Base-by-base conservation (phyloP, 2,113 vertebrate species). In the Tautogolabrus adspersus region DNA sequence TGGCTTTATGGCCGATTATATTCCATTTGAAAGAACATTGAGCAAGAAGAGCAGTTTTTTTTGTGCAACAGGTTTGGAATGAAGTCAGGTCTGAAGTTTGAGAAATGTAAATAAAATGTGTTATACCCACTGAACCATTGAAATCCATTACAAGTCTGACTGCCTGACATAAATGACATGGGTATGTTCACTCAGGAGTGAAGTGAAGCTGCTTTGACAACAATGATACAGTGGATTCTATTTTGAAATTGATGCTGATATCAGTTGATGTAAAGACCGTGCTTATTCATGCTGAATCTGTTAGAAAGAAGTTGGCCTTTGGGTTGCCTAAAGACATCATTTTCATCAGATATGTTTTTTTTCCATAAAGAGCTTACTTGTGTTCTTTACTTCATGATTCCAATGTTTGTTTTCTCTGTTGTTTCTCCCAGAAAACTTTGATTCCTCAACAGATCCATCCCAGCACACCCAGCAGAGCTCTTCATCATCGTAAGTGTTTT, bases 401-500 rank as follows among this genome's bases (percentile, higher is more conserved):
- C 63, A 19, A 83, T 83, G 3, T 67, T 61, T 57, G 2, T 54
- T 57, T 69, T 55, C 10, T 68, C 22, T 40, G 2, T 66, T 2
- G 0, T 46, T 75, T 30, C 75, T 37, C 52, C 1, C 54, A 91
- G 90, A 85, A 79, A 76, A 62, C 21, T 52, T 5, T n/a, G 21
- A 61, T 7, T 46, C 38, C 1, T 57, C 79, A 52, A 42, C 56
- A 70, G 66, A 67, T 76, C 66, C 79, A 66, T 47, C 81, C n/a
- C 74, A 60, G 59, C 68, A 55, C 65, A 66, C 37, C 47, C 72
- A 83, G 71, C 84, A 79, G 55, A 75, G 51, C 55, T 73, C 87
- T 26, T 77, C 79, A 68, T 66, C 22, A 68, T 66, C 22, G 92
- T 93, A 79, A 89, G 92, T 89, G 30, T 40, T 9, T 18, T 16